Conservation (phyloP, 2,797 vertebrate species). For the Oophaga sylvatica region DNA sequence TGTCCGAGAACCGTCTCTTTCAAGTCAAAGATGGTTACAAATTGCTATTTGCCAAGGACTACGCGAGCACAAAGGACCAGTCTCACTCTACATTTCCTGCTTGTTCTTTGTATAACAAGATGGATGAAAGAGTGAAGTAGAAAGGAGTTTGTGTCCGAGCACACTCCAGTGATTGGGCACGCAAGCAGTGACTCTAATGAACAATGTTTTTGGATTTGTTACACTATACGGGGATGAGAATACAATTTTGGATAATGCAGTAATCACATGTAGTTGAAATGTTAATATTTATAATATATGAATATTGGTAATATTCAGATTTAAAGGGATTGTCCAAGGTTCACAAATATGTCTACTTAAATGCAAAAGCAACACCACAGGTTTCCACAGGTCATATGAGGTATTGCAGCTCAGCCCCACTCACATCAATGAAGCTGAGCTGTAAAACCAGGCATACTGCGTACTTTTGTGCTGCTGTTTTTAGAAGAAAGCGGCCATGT, state of each 20-base stretch:
- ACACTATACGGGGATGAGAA: neutral
- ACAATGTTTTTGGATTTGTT: neutral
- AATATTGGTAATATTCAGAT: neutral
- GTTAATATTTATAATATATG: neutral
- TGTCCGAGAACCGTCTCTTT: slow-evolving; percentile 70
- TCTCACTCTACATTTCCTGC: slow-evolving; percentile 64
- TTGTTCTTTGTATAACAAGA: slow-evolving; percentile 68
- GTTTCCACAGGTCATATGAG: too few relatives aligned
- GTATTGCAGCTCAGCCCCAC: too few relatives aligned
- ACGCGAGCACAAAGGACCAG: slow-evolving; percentile 71
- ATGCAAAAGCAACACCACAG: too few relatives aligned
- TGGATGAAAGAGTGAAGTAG: slow-evolving; percentile 67
- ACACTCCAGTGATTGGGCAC: slow-evolving; percentile 52
- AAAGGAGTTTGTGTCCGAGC: slow-evolving; percentile 67
- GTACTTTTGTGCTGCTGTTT: too few relatives aligned
- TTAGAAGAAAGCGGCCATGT: too few relatives aligned
- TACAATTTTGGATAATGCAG: neutral
- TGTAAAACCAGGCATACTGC: too few relatives aligned
- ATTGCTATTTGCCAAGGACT: slow-evolving; percentile 73
- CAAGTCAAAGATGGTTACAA: slow-evolving; percentile 70
- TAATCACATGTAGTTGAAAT: neutral
- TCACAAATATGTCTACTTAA: too few relatives aligned
- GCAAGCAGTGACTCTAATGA: neutral
- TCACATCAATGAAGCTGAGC: too few relatives aligned
- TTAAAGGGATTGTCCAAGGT: too few relatives aligned